A percentile compares a stretch with the other conserved stretches of the same genome.
Conservation (phyloP, 2,797 vertebrate species). For the Alectoris magna region DNA sequence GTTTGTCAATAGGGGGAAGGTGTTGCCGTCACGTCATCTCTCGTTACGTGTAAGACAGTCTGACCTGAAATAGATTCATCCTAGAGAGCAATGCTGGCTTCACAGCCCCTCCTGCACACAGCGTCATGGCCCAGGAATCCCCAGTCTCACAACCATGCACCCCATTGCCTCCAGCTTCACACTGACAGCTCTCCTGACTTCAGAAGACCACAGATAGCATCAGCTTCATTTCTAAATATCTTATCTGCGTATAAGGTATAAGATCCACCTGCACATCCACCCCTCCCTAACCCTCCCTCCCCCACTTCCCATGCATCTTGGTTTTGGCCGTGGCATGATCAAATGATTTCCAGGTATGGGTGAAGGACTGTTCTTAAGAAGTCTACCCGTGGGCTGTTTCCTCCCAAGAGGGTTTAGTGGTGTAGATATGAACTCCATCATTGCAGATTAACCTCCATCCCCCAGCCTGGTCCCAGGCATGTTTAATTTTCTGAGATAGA, state of each 20-base stretch:
- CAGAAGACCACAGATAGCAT: background rate
- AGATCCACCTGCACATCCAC: too few species aligned
- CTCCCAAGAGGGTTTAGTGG: background rate
- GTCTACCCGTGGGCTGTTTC: background rate
- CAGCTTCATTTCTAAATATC: background rate
- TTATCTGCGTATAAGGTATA: background rate
- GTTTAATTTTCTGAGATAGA: background rate
- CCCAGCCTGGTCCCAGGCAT: accelerated
- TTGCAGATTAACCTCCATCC: background rate
- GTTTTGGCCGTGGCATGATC: background rate
- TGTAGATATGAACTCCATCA: accelerated
- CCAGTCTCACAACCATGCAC: background rate
- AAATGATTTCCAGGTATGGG: background rate
- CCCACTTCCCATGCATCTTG: too few species aligned
- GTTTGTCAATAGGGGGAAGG: background rate
- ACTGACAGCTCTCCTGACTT: background rate
- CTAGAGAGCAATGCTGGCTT: background rate
- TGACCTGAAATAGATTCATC: background rate
- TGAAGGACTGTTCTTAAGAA: background rate
- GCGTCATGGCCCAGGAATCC: background rate
- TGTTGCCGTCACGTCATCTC: background rate
- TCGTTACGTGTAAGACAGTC: too few species aligned
- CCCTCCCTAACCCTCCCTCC: background rate
- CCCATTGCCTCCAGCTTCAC: background rate
- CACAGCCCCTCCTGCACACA: too few species aligned